Base-by-base conservation (phyloP, 2,888 invertebrate species). In the Halocaridina rubra region DNA sequence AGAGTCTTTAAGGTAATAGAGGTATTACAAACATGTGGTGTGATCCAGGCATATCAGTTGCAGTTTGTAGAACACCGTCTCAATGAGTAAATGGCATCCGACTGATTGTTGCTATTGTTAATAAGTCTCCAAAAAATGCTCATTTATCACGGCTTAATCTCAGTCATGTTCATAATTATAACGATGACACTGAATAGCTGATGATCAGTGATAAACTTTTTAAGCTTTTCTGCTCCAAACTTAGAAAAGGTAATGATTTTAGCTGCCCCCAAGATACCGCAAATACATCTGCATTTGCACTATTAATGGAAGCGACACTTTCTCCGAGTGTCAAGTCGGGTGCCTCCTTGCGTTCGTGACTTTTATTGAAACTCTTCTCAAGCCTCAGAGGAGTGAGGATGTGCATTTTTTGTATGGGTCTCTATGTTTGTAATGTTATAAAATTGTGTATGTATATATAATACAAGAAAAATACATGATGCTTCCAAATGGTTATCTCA, bases 21-120 rank as follows among this genome's bases (percentile, higher is more conserved):
- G 72, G 82, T 78, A 72, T 84, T 84, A 78, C 82, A 84, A 84
- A 84, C 82, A 82, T 82, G 82, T 77, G 82, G 78, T 72, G 77
- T 84, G 82, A 84, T 84, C 82, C 82, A 78, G 82, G 82, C 82
- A 84, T 84, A 84, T 84, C 82, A 84, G 77, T 84, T 84, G 82
- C 82, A 84, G 77, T 84, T 84, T n/a, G n/a, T n/a, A n/a, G n/a
- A n/a, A 84, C 77, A 76, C 77, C 71, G 72, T 78, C 71, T 32
- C 71, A 78, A 22, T 59, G 59, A 39, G 53, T 72, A 84, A 59
- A 78, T 72, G 82, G 78, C 82, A 78, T 84, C 78, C 75, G 77
- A 84, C 82, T 84, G 77, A 61, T 78, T 84, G 77, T 78, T 84
- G 71, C n/a, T n/a, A n/a, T n/a, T n/a, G n/a, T n/a, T n/a, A n/a